A percentile compares a stretch with the other conserved stretches of the same genome.
phyloP scores from a whole-genome alignment of 2,113 vertebrate species.

The Mesitornis unicolor region DNA sequence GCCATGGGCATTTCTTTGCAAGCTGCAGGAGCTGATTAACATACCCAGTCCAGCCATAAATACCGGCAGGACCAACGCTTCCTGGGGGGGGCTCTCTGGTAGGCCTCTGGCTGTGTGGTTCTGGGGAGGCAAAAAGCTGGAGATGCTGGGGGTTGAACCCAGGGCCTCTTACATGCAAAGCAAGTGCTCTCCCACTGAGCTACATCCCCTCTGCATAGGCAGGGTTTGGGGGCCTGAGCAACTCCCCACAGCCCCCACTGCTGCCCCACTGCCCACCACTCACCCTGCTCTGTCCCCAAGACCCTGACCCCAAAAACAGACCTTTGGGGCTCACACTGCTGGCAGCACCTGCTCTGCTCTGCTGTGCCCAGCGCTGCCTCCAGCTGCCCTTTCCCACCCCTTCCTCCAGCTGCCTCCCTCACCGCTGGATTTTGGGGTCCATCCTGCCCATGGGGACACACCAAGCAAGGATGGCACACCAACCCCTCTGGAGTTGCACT shows the following conservation, averaged over 20 bases:
- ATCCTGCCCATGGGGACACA: neutral
- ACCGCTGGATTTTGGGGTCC: neutral
- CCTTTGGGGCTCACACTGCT: neutral
- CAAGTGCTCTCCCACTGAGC: neutral
- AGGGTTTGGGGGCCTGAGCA: too few species aligned
- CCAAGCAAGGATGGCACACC: fast-evolving
- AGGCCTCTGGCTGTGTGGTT: too few species aligned
- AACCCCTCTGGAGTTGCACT: too few species aligned
- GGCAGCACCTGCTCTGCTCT: neutral
- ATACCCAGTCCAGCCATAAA: too few species aligned
- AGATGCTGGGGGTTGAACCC: constrained; percentile 61
- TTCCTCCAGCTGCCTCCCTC: neutral
- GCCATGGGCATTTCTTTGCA: too few species aligned
- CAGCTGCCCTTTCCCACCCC: too few species aligned
- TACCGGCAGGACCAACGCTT: too few species aligned
- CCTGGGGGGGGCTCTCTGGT: too few species aligned
- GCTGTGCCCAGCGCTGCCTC: neutral
- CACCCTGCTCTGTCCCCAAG: neutral
- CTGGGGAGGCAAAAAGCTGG: neutral
- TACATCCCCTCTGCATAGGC: neutral
- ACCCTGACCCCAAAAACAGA: neutral
- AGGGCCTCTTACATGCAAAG: constrained; percentile 68
- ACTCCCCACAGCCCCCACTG: too few species aligned
- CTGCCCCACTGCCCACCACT: neutral
- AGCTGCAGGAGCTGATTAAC: too few species aligned